These are phyloP conservation scores for Drosophila leontia DNA, from an alignment of 1,140 invertebrate genomes.

Conservation along the genomic window DNA sequence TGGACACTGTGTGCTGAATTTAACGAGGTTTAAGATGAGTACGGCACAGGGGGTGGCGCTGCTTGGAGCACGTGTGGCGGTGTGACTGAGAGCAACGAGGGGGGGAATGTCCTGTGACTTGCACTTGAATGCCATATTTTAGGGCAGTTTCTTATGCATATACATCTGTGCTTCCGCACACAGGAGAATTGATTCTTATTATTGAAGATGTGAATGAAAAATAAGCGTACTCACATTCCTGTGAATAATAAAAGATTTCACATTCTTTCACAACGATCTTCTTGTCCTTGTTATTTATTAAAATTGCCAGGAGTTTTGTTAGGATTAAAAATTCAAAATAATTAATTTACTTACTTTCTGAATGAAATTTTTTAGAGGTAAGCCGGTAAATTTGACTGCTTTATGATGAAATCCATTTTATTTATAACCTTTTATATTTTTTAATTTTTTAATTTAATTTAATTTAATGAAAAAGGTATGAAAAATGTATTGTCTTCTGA, in stretches of 20 bases:
- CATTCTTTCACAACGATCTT: not conserved
- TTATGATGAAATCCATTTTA: too few relatives aligned
- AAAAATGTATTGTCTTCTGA: too few relatives aligned
- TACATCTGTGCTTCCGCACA: slow-evolving; percentile 3
- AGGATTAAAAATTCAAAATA: not conserved
- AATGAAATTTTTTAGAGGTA: not conserved
- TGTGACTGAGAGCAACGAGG: not conserved
- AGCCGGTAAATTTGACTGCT: too few relatives aligned
- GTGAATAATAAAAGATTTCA: not conserved
- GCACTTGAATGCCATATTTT: slow-evolving; percentile 6
- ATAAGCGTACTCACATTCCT: not conserved
- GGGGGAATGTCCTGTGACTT: slow-evolving; percentile 16
- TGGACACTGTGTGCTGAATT: slow-evolving; percentile 53
- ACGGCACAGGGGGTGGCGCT: not conserved
- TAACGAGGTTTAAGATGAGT: slow-evolving; percentile 47
- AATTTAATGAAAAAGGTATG: too few relatives aligned
- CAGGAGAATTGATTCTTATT: slow-evolving; percentile 1
- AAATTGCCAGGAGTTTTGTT: not conserved
- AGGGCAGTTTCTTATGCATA: slow-evolving; percentile 3
- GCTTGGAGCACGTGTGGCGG: slow-evolving; percentile 3
- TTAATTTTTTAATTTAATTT: too few relatives aligned
- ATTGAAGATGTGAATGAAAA: not conserved
- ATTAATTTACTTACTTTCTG: not conserved
- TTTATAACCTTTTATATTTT: too few relatives aligned
- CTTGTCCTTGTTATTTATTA: not conserved